These are phyloP conservation scores for Thrips palmi DNA, from an alignment of 1,140 invertebrate genomes.

Conservation along the genomic window DNA sequence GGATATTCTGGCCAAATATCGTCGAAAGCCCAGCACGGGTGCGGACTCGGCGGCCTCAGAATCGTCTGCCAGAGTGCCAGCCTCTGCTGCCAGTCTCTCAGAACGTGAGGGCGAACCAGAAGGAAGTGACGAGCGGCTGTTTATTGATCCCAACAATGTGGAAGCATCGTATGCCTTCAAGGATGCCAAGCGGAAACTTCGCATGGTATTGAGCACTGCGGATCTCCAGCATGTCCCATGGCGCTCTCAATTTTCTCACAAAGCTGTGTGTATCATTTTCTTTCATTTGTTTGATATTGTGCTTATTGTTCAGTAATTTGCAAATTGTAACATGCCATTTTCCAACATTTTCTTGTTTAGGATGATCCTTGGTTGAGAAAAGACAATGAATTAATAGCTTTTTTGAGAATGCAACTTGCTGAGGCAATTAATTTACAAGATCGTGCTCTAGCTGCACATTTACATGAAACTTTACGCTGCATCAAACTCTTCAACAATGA, in stretches of 20 bases:
- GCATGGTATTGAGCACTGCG: conserved; percentile 73
- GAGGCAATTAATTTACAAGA: conserved; percentile 76
- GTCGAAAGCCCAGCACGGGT: conserved; percentile 49
- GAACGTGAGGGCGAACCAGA: conserved; percentile 1
- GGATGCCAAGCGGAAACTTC: conserved; percentile 82
- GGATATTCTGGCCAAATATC: conserved; percentile 89
- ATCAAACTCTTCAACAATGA: conserved; percentile 51
- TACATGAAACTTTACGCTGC: conserved; percentile 74
- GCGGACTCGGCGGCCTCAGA: not conserved
- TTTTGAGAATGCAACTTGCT: conserved; percentile 63
- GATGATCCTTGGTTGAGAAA: conserved; percentile 28
- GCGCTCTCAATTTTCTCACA: no score
- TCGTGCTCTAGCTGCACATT: conserved; percentile 59
- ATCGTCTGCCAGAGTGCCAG: not conserved
- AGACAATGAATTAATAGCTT: conserved; percentile 46
- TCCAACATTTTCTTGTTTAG: conserved; percentile 20
- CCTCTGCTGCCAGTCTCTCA: no score
- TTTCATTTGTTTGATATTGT: no score
- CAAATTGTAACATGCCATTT: conserved; percentile 1
- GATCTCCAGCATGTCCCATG: conserved; percentile 37
- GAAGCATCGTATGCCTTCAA: conserved; percentile 47
- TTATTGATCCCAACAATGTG: conserved; percentile 34
- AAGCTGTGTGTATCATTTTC: no score
- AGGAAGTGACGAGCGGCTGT: conserved; percentile 11
- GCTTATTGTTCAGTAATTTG: conserved; percentile 6